A percentile compares a stretch with the other conserved stretches of the same genome.
Conservation (phyloP, 2,888 invertebrate genomes). For the Automeris io region DNA sequence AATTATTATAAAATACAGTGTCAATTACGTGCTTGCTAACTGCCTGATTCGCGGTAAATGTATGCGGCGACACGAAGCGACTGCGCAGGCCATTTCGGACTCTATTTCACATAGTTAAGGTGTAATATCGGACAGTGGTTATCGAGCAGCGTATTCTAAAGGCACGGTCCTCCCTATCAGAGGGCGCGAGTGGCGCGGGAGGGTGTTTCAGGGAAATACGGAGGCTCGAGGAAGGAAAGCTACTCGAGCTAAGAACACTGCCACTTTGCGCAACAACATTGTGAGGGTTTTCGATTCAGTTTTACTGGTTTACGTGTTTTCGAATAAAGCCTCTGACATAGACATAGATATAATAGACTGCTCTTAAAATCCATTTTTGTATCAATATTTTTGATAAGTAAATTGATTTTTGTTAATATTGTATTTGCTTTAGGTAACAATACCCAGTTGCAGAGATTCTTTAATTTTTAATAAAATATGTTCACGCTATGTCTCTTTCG, state of each 20-base stretch:
- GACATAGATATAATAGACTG: no score
- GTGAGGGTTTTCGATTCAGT: no score
- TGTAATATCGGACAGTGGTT: background rate
- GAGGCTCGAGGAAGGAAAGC: slow-evolving; percentile 33
- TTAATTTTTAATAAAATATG: no score
- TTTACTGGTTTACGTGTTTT: no score
- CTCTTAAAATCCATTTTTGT: no score
- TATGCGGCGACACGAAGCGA: slow-evolving; percentile 30
- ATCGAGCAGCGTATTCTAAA: slow-evolving; percentile 27
- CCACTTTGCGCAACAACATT: slow-evolving; percentile 33
- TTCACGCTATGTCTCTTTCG: no score
- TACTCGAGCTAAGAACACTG: slow-evolving; percentile 46
- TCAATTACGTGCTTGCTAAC: background rate
- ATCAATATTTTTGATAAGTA: no score
- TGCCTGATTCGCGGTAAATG: slow-evolving; percentile 17
- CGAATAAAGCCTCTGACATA: no score
- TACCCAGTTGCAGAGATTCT: no score
- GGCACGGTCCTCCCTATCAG: slow-evolving; percentile 20
- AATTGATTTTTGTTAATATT: no score
- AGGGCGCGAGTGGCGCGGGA: background rate
- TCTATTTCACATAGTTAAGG: background rate
- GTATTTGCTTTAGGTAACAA: no score
- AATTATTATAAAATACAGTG: slow-evolving; percentile 1
- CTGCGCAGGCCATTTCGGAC: background rate
- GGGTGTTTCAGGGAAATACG: background rate